These are phyloP conservation scores for Steatocranus sp. DNA, from an alignment of 2,797 vertebrate genomes.

Conservation along the genomic window DNA sequence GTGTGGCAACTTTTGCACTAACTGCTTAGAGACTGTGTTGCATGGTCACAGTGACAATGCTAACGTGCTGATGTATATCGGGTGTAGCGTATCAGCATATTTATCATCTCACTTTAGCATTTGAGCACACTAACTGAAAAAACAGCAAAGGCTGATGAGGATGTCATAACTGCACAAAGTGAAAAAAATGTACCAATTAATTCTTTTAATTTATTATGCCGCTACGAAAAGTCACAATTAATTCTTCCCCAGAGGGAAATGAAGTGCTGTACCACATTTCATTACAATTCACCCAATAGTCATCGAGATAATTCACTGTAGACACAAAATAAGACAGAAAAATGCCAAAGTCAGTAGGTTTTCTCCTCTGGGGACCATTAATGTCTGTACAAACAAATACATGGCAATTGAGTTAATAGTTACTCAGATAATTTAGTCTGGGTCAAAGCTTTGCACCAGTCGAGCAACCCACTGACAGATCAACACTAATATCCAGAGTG, in stretches of 20 bases:
- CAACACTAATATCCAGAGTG: background rate
- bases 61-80: background rate
- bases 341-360: background rate
- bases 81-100: background rate
- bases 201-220: background rate
- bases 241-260: background rate
- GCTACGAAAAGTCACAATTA: background rate
- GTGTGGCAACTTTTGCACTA: background rate
- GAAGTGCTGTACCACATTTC: background rate
- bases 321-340: background rate
- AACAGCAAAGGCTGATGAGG: background rate
- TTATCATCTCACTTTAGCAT: background rate
- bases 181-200: background rate
- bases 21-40: background rate
- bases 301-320: background rate
- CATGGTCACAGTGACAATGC: background rate
- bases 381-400: background rate
- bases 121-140: background rate
- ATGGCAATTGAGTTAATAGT: background rate
- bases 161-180: background rate
- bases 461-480: background rate
- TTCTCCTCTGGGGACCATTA: background rate
- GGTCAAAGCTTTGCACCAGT: background rate
- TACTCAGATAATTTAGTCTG: background rate
- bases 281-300: background rate